Evolutionary conservation across 2,888 invertebrate genomes (phyloP), one percentile per base, ranked within the genome.

Genomic region (Standfussiana lucernea): DNA sequence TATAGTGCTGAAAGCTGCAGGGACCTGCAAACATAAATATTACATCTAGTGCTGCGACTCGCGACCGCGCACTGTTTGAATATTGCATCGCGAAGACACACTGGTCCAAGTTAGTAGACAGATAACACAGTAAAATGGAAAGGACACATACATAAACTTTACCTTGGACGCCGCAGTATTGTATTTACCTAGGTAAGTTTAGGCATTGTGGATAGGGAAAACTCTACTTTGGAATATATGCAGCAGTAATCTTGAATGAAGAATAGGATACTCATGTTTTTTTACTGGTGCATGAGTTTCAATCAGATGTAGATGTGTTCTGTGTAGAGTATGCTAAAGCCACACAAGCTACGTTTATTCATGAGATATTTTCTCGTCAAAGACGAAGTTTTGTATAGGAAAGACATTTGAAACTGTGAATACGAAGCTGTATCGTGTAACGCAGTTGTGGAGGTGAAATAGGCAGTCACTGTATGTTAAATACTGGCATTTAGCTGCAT

Each of bases 11-110:
- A 73, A 78, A 42, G n/a, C 61, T 56, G 40, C 66, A 75, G 35
- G 37, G 59, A 72, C 80, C 76, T 65, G 68, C 72, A 80, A 83
- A 84, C 75, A 82, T 73, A 79, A 72, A 77, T 66, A 80, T 62
- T 68, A 71, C 73, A 77, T 79, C 78, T 37, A 75, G 64, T 53
- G 56, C 67, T 59, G 64, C 47, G 77, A 69, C 62, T 72, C 73
- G 28, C 67, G 64, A 65, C 74, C 62, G 72, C 77, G 71, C 65
- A 35, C 68, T 74, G 68, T 73, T 77, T 87, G 85, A 88, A 89
- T 89, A 89, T 89, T 89, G 89, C 88, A 89, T 83, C 77, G 79
- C 76, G 77, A 85, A 89, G 86, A 87, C 89, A 86, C 69, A 76
- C 83, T 74, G 69, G 77, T 77, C 74, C 47, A 77, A 85, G 59